Evolutionary conservation across 2,113 vertebrate genomes (phyloP), one percentile per base, ranked within the genome.

Genomic region (Charina bottae): DNA sequence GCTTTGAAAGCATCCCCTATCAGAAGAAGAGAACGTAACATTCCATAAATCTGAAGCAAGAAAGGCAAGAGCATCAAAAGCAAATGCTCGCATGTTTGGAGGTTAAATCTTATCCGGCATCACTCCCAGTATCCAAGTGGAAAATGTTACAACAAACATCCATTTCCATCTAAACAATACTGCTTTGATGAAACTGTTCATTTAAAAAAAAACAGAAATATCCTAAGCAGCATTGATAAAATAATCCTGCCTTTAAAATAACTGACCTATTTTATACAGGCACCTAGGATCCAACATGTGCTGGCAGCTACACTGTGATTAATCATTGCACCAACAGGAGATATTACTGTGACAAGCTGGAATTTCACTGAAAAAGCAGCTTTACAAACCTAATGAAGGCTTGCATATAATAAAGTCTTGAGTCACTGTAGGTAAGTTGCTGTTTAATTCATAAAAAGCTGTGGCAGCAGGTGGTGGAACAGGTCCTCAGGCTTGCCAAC

Each of bases 241-340:
- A 94, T 95, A 94, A 93, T 94, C 93, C 94, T 89, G 83, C 33
- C 83, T 93, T 92, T 8, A 92, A 92, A 94, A 95, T 84, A 93
- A 83, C 83, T 90, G 93, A 93, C 94, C 93, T 94, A 94, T 91
- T 95, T 95, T 89, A 49, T 62, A 2, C 0, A 87, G 91, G 87
- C 93, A 86, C 90, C 85, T 0, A 90, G 93, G 83, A 92, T 1
- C 54, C 46, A 0, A 37, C 0, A 23, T 0, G 0, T 0, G 0
- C 53, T 1, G 7, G 92, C 92, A n/a, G 9, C 85, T 85, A 37
- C 68, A 91, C 2, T 0, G 9, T 2, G 19, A 24, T 60, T 12
- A 64, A 17, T 53, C 59, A 0, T 9, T 0, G 7, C 56, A 72
- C 92, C 88, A 19, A 62, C 0, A 49, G 37, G n/a, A 56, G 78